Evolutionary conservation across 2,797 vertebrate genomes (phyloP).

Genomic region (Cyprinella venusta): DNA sequence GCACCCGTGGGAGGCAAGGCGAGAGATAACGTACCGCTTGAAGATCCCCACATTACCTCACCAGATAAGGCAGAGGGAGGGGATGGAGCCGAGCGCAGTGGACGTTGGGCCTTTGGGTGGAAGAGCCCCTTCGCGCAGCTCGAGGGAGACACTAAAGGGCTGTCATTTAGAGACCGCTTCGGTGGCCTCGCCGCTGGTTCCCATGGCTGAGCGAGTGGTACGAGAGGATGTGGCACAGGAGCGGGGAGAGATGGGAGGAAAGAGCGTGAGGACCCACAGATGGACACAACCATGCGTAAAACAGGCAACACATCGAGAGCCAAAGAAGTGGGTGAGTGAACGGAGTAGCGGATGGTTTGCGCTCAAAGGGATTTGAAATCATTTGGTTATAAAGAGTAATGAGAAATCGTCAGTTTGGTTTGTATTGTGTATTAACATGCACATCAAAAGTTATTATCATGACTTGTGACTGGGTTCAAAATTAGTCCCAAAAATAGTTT

Average conservation of each 20-base stretch:
- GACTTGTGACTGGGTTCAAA: not conserved
- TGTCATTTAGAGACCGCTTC: conserved; percentile 27
- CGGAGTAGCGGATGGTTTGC: not conserved
- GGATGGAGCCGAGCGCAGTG: conserved; percentile 45
- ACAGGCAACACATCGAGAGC: conserved; percentile 55
- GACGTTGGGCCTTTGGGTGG: conserved; percentile 50
- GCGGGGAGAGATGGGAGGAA: conserved; percentile 47
- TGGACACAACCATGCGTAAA: conserved; percentile 51
- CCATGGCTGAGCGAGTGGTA: conserved; percentile 50
- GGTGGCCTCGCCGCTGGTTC: conserved; percentile 19
- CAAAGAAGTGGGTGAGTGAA: conserved; percentile 76
- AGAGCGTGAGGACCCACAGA: conserved; percentile 43
- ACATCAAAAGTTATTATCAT: not conserved
- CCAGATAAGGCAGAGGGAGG: conserved; percentile 76
- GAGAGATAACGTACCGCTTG: conserved; percentile 80
- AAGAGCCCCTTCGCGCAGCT: conserved; percentile 36
- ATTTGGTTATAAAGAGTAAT: not conserved
- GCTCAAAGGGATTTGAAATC: not conserved
- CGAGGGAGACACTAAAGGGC: conserved; percentile 22
- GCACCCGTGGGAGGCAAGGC: conserved; percentile 77
- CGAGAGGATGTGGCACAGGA: conserved; percentile 49
- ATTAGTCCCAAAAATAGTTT: not conserved
- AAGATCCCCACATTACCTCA: conserved; percentile 85
- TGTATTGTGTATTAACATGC: not conserved
- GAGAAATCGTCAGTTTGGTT: not conserved